Evolutionary conservation across 1,140 invertebrate species (phyloP).

Genomic region (Heliconius congener): DNA sequence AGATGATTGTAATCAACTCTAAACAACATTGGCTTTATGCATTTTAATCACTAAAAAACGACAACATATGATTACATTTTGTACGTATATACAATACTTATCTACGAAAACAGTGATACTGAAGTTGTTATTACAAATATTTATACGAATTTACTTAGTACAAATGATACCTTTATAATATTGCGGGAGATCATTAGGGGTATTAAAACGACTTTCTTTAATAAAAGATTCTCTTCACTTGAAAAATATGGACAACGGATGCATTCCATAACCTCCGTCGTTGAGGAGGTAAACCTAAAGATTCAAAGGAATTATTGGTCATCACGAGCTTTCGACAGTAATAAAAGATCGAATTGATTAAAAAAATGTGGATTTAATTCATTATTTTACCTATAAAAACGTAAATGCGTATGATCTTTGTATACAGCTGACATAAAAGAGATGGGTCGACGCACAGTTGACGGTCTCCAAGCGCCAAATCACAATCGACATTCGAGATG

Average conservation of each 20-base stretch:
- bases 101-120: slow-evolving; percentile 71
- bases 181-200: slow-evolving; percentile 71
- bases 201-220: slow-evolving; percentile 63
- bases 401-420: slow-evolving; percentile 79
- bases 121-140: slow-evolving; percentile 61
- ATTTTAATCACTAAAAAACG: slow-evolving; percentile 38
- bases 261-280: slow-evolving; percentile 77
- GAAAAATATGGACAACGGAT: slow-evolving; percentile 70
- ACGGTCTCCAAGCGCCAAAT: slow-evolving; percentile 71
- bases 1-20: slow-evolving; percentile 37
- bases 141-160: slow-evolving; percentile 41
- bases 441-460: slow-evolving; percentile 73
- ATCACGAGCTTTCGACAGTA: slow-evolving; percentile 45
- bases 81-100: slow-evolving; percentile 48
- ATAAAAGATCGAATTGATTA: slow-evolving; percentile 47
- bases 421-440: slow-evolving; percentile 78
- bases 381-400: slow-evolving; percentile 63
- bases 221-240: slow-evolving; percentile 70
- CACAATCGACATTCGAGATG: slow-evolving; percentile 42
- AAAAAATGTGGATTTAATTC: slow-evolving; percentile 73
- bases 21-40: slow-evolving; percentile 34
- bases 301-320: slow-evolving; percentile 57
- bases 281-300: slow-evolving; percentile 69
- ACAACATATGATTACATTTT: slow-evolving; percentile 39
- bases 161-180: slow-evolving; percentile 67